phyloP scores from a whole-genome alignment of 2,888 invertebrate species.

The Stictocephala bisonia region DNA sequence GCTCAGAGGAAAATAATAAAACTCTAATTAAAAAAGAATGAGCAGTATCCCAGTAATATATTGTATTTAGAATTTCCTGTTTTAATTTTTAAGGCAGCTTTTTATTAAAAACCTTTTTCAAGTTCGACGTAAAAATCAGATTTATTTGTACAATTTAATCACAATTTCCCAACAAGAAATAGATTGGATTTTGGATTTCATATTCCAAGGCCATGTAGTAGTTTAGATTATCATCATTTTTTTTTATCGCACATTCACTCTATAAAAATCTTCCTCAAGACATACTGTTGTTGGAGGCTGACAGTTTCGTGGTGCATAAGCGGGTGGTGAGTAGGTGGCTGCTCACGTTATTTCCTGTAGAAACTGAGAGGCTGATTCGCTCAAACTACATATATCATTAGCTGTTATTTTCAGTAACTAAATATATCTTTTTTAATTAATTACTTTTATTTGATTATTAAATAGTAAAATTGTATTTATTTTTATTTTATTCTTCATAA shows the following conservation, averaged over 20 bases:
- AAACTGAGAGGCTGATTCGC: background rate
- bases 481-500: too few species aligned
- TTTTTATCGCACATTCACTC: background rate
- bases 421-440: too few species aligned
- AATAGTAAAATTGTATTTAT: too few species aligned
- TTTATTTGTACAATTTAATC: background rate
- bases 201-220: background rate
- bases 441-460: too few species aligned
- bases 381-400: background rate
- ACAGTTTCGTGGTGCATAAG: background rate
- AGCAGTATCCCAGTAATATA: background rate
- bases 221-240: background rate
- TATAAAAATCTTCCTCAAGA: background rate
- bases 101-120: background rate
- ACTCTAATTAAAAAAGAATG: background rate
- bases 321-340: background rate
- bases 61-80: background rate
- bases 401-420: too few species aligned
- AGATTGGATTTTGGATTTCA: background rate
- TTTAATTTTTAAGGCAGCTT: background rate
- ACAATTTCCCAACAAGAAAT: background rate
- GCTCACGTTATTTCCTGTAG: background rate
- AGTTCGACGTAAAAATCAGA: background rate
- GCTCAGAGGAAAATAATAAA: constrained; percentile 33
- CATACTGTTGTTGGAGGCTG: background rate